These are phyloP conservation scores for Phthorimaea operculella DNA, from an alignment of 1,140 invertebrate species.

Conservation along the genomic window DNA sequence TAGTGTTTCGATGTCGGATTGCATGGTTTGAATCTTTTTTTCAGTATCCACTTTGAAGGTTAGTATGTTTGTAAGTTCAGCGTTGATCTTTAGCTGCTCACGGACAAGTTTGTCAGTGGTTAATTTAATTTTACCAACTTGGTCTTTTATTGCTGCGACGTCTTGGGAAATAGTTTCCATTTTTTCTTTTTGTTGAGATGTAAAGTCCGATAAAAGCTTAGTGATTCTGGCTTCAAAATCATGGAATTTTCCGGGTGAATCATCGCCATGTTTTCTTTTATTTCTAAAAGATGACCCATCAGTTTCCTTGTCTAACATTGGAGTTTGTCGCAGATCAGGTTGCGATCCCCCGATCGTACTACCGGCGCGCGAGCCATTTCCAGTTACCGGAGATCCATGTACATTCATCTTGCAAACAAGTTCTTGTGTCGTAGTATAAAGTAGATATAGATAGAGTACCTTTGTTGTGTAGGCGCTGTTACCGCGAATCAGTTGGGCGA, in stretches of 20 bases:
- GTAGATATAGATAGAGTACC: too few relatives aligned
- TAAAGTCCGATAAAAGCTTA: too few relatives aligned
- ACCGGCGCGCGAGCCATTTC: too few relatives aligned
- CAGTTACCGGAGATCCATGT: too few relatives aligned
- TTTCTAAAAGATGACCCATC: not conserved
- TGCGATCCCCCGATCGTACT: too few relatives aligned
- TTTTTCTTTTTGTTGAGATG: not conserved
- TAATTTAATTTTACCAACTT: not conserved
- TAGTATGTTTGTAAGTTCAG: not conserved
- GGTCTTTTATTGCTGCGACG: not conserved
- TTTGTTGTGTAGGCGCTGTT: too few relatives aligned
- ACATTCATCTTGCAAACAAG: too few relatives aligned
- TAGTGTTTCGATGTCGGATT: not conserved
- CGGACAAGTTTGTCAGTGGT: not conserved
- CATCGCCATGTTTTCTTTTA: constrained; percentile 1
- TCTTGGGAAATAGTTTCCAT: not conserved
- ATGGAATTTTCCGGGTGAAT: not conserved
- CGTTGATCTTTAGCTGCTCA: not conserved
- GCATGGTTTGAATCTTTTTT: not conserved
- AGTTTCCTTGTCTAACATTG: too few relatives aligned
- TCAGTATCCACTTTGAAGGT: not conserved
- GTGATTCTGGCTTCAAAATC: not conserved
- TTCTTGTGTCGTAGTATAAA: too few relatives aligned
- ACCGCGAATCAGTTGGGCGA: too few relatives aligned
- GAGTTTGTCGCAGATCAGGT: too few relatives aligned